Base-by-base conservation (phyloP, 2,113 vertebrate species). In the Meleagris gallopavo region DNA sequence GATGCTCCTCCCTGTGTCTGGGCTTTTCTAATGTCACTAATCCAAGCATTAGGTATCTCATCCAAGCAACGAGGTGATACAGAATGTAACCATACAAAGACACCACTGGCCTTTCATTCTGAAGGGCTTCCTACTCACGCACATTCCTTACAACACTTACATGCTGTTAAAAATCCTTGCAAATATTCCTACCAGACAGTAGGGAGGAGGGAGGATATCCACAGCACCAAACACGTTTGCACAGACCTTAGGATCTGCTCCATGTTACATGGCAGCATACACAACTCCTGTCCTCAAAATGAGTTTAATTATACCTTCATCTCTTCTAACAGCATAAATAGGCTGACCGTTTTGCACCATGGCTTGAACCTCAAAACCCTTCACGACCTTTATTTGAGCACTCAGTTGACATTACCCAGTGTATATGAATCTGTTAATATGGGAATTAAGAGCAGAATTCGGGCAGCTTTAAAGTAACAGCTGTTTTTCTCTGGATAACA, bases 391-490 rank as follows among this genome's bases (percentile, higher is more conserved):
- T 77, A 93, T 89, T 94, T 91, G 90, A 69, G 77, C 83, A 81
- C 48, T 70, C 67, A 88, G 83, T 55, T 91, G 88, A 94, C 55
- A 76, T 38, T 87, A 82, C 19, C 10, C 78, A 84, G 70, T 8
- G 9, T 13, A 70, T 29, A 79, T 74, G 45, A 86, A 80, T 76
- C 83, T 86, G 91, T 74, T 90, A 91, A 88, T 80, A 88, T 50
- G 83, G 79, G 62, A 87, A 89, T 76, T 73, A 85, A 93, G 62
- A 75, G 89, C 12, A n/a, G 30, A 41, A 82, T 89, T 57, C 84
- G 89, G 93, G 81, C 77, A 89, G 81, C 72, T 94, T 84, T 75
- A 75, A 91, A 78, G 78, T 43, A 92, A 85, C 58, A 69, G 46
- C 43, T 82, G 66, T 38, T 50, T 57, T 93, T 65, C 73, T 82